Conservation (phyloP, 2,888 invertebrate genomes). For the Leucoma salicis region DNA sequence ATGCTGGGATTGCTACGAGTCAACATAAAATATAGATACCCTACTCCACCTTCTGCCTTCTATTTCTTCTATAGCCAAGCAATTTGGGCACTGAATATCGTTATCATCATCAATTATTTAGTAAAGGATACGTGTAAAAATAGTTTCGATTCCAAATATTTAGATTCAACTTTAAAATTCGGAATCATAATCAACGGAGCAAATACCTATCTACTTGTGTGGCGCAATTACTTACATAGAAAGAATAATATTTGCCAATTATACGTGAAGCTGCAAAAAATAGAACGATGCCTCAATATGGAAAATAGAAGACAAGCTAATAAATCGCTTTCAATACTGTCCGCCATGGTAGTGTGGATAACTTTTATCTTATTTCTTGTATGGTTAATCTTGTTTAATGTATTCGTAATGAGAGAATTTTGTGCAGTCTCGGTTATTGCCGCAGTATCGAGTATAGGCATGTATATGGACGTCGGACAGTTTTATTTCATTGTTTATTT, state of each 20-base stretch:
- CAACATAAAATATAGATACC: slow-evolving; percentile 47
- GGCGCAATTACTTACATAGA: slow-evolving; percentile 35
- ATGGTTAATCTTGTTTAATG: slow-evolving; percentile 34
- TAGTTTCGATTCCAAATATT: slow-evolving; percentile 25
- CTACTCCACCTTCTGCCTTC: slow-evolving; percentile 38
- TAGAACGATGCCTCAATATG: slow-evolving; percentile 48
- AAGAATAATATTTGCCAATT: slow-evolving; percentile 39
- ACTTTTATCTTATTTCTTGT: slow-evolving; percentile 11
- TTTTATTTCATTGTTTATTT: slow-evolving; percentile 39
- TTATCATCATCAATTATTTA: slow-evolving; percentile 28
- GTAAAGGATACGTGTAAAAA: slow-evolving; percentile 37
- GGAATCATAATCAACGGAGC: slow-evolving; percentile 35
- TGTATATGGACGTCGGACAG: slow-evolving; percentile 40
- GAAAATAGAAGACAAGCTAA: slow-evolving; percentile 36
- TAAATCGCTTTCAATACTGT: slow-evolving; percentile 23
- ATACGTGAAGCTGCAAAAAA: slow-evolving; percentile 58
- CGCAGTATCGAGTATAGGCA: slow-evolving; percentile 27
- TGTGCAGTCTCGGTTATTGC: slow-evolving; percentile 34
- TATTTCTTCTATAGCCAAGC: slow-evolving; percentile 42
- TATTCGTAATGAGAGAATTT: slow-evolving; percentile 28
- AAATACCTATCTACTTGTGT: slow-evolving; percentile 34
- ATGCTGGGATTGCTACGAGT: slow-evolving; percentile 50
- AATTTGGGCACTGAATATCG: slow-evolving; percentile 38
- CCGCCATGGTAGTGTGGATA: slow-evolving; percentile 7
- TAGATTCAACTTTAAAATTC: slow-evolving; percentile 40